Base-by-base conservation (phyloP, 2,888 invertebrate species). In the Sycophila texana region DNA sequence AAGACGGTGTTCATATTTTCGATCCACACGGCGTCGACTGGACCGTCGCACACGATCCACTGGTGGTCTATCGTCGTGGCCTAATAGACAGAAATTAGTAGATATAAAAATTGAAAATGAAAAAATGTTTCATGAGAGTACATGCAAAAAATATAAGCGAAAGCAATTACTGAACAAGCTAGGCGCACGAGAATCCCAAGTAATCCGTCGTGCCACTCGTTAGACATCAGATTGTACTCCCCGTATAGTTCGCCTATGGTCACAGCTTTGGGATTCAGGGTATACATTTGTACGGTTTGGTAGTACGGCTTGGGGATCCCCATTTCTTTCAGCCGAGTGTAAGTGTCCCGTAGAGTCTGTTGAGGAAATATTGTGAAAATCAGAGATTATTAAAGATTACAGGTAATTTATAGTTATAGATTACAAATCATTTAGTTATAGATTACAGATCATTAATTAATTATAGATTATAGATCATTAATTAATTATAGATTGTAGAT, bases 21-120 rank as follows among this genome's bases (percentile, higher is more conserved):
- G 82, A 98, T 97, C 97, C 98, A 98, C 22, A 97, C 95, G 0
- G 97, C 97, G 89, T 97, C 97, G 0, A 98, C 97, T 0, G 96
- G 97, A 0, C 97, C 97, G 88, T 97, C 97, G 89, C 97, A 97
- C 60, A 97, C 94, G 73, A 97, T 93, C 97, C 97, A 98, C 87
- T 97, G 97, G 88, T 97, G 97, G 84, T 96, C 94, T 76, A 94
- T 92, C 4, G 91, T 92, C 77, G 88, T 88, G 78, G 87, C 88
- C 92, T 92, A 76, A 18, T 1, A 60, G 0, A 10, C 0, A 49
- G 22, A 67, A 63, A 0, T 26, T 26, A 3, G 26, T 26, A 26
- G 26, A 1, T 2, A 26, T 26, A 26, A 26, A 26, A 26, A 26
- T 26, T 1, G 26, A 26, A 3, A 2, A 2, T 26, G 1, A 26